Base-by-base conservation (phyloP, 2,888 invertebrate genomes). In the Onthophagus sagittarius region DNA sequence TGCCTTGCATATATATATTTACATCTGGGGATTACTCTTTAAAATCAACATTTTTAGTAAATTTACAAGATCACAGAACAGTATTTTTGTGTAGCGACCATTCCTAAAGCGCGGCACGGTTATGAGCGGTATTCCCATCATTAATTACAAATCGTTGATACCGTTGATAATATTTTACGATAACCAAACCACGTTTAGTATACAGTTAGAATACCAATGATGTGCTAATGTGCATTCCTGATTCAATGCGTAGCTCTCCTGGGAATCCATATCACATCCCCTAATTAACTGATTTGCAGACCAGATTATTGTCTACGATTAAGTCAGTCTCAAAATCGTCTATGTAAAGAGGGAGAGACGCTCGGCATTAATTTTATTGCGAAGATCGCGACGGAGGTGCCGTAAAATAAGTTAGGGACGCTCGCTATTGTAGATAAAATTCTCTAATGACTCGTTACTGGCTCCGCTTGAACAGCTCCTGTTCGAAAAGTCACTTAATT, bases 371-470 rank as follows among this genome's bases (percentile, higher is more conserved):
- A 32, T 67, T 67, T 67, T 67, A 67, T 67, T 67, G 67, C 23
- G 15, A n/a, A 23, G 32, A 23, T 31, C 67, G 67, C 32, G 23
- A 23, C 67, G 67, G 67, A 23, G 67, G 67, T 23, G 67, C 67
- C 67, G 32, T 67, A 67, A 67, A 67, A 32, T 67, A 15, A 31
- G 73, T 73, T 73, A 73, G 70, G 64, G 73, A 73, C 73, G 73
- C 73, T 73, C 70, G 73, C 70, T 73, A 73, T 73, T 73, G 73
- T 70, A 73, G 73, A 73, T 73, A 73, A 73, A 73, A 73, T 73
- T 70, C 73, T 64, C 70, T 73, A 73, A 73, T 73, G 73, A 73
- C 64, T 73, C 73, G 70, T 73, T 70, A 73, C 73, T 65, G 73
- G 70, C 71, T 15, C 70, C 73, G 70, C 70, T 73, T 64, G 70